Evolutionary conservation across 2,797 vertebrate species (phyloP), one percentile per base, ranked within the genome.

Genomic region (Periparus ater): DNA sequence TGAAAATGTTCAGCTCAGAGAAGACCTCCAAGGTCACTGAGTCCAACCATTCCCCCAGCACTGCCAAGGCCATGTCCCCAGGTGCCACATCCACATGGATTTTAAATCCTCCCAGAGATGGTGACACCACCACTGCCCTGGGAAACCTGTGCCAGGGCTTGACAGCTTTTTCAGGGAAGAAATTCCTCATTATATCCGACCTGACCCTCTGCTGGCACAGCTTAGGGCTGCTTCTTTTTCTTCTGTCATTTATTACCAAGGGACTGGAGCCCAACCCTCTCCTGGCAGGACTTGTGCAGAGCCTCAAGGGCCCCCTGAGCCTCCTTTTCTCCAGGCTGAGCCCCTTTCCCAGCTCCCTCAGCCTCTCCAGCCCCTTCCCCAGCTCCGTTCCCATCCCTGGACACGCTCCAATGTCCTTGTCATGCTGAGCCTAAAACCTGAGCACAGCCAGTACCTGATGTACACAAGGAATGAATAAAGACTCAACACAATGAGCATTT

Each of bases 341-440:
- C 54, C 26, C 54, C 26, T 75, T 54, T 61, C 14, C 65, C 63
- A 63, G 30, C 62, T 63, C 62, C 19, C 42, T 42, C 42, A 42
- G 42, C 13, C 38, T 40, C 38, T 40, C 42, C 42, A 42, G 42
- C 42, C 42, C 42, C 42, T 42, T 42, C 42, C 42, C 44, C 51
- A 85, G 22, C 18, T 60, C 21, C 0, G 0, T n/a, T n/a, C 19
- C n/a, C 54, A 25, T 1, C 57, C 21, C 27, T 44, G 71, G 27
- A 20, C 32, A 36, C 0, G 0, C 27, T 55, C 42, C 71, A 17
- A 2, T 3, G 4, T 61, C 32, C 11, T 23, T 38, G 10, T 9
- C 25, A 4, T 6, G 11, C 54, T 1, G 19, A 48, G 11, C 29
- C 72, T 40, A 40, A 80, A 88, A 80, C 13, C 48, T 47, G 50